Percentiles rank a stretch among this genome's conserved stretches.
Evolutionary conservation across 2,797 vertebrate species (phyloP).

Genomic region (Premnoplex brunnescens): DNA sequence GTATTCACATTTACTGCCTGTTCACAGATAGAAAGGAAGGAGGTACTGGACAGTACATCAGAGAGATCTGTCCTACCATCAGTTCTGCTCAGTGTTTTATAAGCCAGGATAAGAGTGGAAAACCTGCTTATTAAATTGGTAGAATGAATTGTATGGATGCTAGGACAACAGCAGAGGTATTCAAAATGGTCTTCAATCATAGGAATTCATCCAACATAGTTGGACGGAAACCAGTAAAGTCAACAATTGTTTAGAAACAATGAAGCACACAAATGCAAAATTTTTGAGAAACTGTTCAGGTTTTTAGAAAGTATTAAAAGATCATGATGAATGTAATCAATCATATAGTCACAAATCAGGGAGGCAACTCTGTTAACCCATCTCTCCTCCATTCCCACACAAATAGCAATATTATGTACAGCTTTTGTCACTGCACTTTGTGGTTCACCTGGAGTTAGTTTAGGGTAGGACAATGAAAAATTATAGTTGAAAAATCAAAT

Average conservation of each 20-base stretch:
- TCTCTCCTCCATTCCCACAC: background rate
- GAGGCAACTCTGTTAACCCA: background rate
- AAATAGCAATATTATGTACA: background rate
- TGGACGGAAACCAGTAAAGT: background rate
- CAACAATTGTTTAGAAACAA: background rate
- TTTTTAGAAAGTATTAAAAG: background rate
- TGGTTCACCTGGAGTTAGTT: background rate
- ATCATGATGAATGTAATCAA: background rate
- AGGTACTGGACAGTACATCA: background rate
- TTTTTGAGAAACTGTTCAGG: background rate
- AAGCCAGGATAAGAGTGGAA: background rate
- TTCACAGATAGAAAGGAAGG: background rate
- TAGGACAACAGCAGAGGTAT: background rate
- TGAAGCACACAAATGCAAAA: background rate
- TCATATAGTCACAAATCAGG: background rate
- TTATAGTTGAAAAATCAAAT: background rate
- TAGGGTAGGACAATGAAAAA: background rate
- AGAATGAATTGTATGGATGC: background rate
- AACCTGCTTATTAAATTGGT: background rate
- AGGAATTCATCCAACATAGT: background rate
- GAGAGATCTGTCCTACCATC: background rate
- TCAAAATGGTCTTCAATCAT: background rate
- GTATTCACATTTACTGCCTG: rapidly evolving
- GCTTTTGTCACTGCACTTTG: background rate
- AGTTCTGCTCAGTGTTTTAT: background rate